Evolutionary conservation across 2,888 invertebrate species (phyloP).

Genomic region (Drosophila austrosaltans): DNA sequence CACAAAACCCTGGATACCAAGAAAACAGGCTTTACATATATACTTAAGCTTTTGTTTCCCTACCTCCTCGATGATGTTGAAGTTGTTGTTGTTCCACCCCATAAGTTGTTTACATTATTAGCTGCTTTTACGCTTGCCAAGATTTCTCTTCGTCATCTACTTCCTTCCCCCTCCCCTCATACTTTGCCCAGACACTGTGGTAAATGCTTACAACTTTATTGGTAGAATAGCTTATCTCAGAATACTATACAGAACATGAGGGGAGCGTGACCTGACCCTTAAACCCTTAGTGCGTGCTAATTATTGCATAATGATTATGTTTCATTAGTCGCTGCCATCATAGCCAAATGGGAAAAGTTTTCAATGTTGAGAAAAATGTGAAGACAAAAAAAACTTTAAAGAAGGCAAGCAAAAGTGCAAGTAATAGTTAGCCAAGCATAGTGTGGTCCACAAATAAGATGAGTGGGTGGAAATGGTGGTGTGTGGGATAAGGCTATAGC

Average conservation of each 20-base stretch:
- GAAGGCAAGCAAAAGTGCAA: constrained; percentile 57
- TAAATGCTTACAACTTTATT: constrained; percentile 15
- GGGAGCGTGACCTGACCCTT: constrained; percentile 11
- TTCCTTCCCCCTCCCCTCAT: not conserved
- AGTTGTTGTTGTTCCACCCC: constrained; percentile 13
- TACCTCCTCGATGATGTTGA: constrained; percentile 11
- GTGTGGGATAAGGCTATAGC: not conserved
- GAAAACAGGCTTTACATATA: constrained; percentile 20
- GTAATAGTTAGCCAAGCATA: constrained; percentile 54
- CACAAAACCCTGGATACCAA: constrained; percentile 28
- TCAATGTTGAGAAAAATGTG: constrained; percentile 3
- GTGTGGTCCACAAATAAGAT: not conserved
- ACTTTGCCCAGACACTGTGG: not conserved
- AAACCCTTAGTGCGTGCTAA: constrained; percentile 66
- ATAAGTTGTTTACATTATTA: constrained; percentile 73
- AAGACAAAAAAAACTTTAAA: constrained; percentile 45
- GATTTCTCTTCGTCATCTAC: constrained; percentile 46
- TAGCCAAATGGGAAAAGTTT: constrained; percentile 58
- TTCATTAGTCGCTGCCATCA: constrained; percentile 53
- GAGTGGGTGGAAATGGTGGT: not conserved
- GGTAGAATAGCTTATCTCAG: constrained; percentile 38
- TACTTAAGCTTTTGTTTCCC: constrained; percentile 27
- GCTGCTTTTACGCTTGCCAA: constrained; percentile 64
- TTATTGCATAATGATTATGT: constrained; percentile 72
- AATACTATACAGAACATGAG: not conserved